These are phyloP conservation scores for Melanostigma gelatinosum DNA, from an alignment of 2,113 vertebrate species.

Conservation along the genomic window DNA sequence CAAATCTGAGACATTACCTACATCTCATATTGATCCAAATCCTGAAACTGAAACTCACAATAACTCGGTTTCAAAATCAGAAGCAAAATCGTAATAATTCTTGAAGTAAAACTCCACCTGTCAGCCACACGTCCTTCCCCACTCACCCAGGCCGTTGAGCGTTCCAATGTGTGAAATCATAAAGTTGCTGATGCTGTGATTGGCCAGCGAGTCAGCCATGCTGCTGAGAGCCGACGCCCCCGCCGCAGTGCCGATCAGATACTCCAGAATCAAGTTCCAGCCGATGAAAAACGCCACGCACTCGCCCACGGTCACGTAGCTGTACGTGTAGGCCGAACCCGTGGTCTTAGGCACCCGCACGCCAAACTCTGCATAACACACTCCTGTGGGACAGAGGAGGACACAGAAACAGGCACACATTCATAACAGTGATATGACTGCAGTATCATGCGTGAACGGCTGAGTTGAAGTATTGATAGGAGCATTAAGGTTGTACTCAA, in stretches of 20 bases:
- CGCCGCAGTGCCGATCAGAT: slow-evolving; percentile 96
- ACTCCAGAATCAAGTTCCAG: slow-evolving; percentile 98
- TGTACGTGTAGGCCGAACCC: slow-evolving; percentile 98
- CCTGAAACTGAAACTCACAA: neutral
- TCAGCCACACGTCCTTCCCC: neutral
- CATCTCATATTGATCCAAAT: neutral
- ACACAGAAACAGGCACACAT: neutral
- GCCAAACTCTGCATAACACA: slow-evolving; percentile 98
- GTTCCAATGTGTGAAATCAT: slow-evolving; percentile 92
- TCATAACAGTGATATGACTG: neutral
- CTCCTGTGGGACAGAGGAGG: slow-evolving; percentile 79
- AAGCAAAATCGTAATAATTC: neutral
- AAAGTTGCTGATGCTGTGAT: slow-evolving; percentile 96
- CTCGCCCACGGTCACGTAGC: slow-evolving; percentile 97
- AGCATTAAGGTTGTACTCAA: slow-evolving; percentile 26
- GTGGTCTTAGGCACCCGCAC: slow-evolving; percentile 98
- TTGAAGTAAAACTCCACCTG: neutral
- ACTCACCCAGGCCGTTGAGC: slow-evolving; percentile 91
- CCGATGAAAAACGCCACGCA: slow-evolving; percentile 98
- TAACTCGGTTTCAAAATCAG: neutral
- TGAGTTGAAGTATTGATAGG: slow-evolving; percentile 33
- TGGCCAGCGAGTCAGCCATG: slow-evolving; percentile 98
- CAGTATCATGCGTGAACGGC: slow-evolving; percentile 17
- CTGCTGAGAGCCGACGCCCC: slow-evolving; percentile 97
- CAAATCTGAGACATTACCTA: neutral